Conservation (phyloP, 2,888 invertebrate genomes). For the Lasioglossum malachurum region DNA sequence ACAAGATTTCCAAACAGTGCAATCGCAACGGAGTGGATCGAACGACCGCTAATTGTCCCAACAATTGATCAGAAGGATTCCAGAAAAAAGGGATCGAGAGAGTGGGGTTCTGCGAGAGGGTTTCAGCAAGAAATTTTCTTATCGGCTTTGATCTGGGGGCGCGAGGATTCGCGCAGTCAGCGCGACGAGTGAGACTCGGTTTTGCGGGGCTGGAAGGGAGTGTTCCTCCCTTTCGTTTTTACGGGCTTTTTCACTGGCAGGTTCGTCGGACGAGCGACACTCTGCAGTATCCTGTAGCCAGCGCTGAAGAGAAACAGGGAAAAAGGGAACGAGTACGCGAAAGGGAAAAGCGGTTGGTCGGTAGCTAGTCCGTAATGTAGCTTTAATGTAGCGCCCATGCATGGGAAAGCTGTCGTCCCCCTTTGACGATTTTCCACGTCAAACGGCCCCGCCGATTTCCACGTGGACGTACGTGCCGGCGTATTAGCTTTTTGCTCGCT, state of each 20-base stretch:
- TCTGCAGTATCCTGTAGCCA: slow-evolving; percentile 21
- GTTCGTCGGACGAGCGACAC: slow-evolving; percentile 28
- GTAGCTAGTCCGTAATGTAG: slow-evolving; percentile 69
- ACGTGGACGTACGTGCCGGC: slow-evolving; percentile 61
- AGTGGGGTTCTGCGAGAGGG: neutral
- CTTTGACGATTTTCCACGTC: slow-evolving; percentile 76
- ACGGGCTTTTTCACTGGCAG: slow-evolving; percentile 18
- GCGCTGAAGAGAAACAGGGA: neutral
- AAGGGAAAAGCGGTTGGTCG: slow-evolving; percentile 36
- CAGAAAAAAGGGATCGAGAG: neutral
- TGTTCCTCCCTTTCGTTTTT: slow-evolving; percentile 35
- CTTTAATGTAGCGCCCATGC: slow-evolving; percentile 77
- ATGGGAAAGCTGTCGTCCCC: slow-evolving; percentile 45
- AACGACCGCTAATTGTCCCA: neutral
- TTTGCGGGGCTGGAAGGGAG: slow-evolving; percentile 20
- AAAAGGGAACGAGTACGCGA: neutral
- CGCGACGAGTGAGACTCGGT: neutral
- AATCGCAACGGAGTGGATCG: neutral
- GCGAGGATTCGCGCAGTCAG: slow-evolving; percentile 11
- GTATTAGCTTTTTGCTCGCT: slow-evolving; percentile 62
- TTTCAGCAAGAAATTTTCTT: slow-evolving; percentile 6
- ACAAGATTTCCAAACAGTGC: neutral
- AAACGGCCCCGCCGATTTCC: slow-evolving; percentile 73
- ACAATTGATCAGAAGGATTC: neutral
- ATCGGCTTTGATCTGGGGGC: neutral